These are phyloP conservation scores for Phenganax subtilis DNA, from an alignment of 92 coral and sea anemone species.

Conservation along the genomic window DNA sequence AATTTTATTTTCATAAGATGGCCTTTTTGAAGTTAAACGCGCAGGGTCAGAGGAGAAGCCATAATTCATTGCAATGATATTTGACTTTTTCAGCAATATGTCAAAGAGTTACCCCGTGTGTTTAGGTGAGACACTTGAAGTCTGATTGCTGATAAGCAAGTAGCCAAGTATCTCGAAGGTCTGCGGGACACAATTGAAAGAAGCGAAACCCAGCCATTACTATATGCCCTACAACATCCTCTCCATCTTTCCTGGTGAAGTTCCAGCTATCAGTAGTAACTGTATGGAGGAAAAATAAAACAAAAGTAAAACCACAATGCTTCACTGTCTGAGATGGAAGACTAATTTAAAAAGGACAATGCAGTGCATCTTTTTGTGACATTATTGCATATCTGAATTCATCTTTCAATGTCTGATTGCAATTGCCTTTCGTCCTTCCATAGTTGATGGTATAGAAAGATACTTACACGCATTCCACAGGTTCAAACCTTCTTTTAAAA, in stretches of 20 bases:
- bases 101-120: not conserved
- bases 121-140: slow-evolving; percentile 13
- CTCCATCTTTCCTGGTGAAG: not conserved
- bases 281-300: not conserved
- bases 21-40: not conserved
- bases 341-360: not conserved
- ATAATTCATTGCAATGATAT: slow-evolving; percentile 1
- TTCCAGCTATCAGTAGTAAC: slow-evolving; percentile 5
- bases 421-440: not conserved
- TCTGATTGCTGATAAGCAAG: slow-evolving; percentile 17
- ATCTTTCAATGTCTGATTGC: not conserved
- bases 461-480: not conserved
- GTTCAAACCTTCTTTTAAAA: slow-evolving; percentile 1
- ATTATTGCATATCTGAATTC: no score
- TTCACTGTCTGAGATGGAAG: not conserved
- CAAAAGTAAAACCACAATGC: not conserved
- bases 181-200: slow-evolving; percentile 9
- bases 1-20: no score
- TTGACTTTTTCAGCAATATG: not conserved
- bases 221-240: slow-evolving; percentile 5
- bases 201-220: slow-evolving; percentile 16
- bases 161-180: slow-evolving; percentile 3
- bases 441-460: not conserved
- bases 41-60: not conserved
- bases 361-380: not conserved